Evolutionary conservation across 2,888 invertebrate genomes (phyloP).

Genomic region (Globia sparganii): DNA sequence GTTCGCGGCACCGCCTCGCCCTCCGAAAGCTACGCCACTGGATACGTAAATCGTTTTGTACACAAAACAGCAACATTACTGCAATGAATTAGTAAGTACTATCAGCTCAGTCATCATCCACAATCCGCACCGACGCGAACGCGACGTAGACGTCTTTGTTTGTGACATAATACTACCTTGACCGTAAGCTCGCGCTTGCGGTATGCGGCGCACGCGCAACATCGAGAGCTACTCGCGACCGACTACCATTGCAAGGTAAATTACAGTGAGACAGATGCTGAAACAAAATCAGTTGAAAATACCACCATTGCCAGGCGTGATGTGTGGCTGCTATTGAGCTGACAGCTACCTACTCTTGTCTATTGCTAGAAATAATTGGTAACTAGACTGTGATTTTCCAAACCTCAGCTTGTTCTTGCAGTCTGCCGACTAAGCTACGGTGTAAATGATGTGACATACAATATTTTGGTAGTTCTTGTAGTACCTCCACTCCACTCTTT

Average conservation of each 20-base stretch:
- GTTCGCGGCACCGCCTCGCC: too few relatives aligned
- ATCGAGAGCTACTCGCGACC: not conserved
- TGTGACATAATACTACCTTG: slow-evolving; percentile 28
- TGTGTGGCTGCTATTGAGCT: not conserved
- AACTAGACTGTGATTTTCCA: not conserved
- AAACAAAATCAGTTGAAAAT: not conserved
- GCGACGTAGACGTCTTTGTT: not conserved
- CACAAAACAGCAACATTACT: not conserved
- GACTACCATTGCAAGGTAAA: not conserved
- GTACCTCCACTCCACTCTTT: not conserved
- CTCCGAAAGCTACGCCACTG: too few relatives aligned
- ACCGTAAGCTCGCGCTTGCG: not conserved
- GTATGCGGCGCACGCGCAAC: not conserved
- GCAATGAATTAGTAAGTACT: not conserved
- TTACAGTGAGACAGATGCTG: not conserved
- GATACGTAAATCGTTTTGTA: not conserved
- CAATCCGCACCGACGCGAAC: not conserved
- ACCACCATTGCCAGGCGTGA: not conserved
- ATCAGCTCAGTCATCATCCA: slow-evolving; percentile 1
- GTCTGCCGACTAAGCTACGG: not conserved
- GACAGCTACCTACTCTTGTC: not conserved
- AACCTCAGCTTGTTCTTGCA: slow-evolving; percentile 1
- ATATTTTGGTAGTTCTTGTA: not conserved
- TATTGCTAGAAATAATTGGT: not conserved
- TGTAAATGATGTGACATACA: not conserved